Conservation (phyloP, 2,888 invertebrate species). For the Cepaea hortensis region DNA sequence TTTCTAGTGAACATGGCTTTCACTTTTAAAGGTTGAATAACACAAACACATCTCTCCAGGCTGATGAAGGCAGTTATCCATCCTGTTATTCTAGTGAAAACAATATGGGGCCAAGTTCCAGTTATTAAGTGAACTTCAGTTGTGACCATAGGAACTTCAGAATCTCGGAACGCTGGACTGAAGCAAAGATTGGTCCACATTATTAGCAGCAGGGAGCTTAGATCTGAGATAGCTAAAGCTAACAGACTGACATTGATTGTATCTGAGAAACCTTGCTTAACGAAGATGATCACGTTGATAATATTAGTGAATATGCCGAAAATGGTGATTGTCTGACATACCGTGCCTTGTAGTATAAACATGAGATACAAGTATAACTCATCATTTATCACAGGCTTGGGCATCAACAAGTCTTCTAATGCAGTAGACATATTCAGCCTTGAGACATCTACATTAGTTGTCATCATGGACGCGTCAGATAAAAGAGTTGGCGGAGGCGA, state of each 20-base stretch:
- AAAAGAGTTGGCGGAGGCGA: no score
- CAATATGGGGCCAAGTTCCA: constrained; percentile 26
- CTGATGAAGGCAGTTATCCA: constrained; percentile 19
- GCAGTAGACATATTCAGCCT: no score
- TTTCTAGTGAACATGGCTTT: constrained; percentile 7
- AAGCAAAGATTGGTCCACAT: constrained; percentile 29
- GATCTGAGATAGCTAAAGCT: constrained; percentile 21
- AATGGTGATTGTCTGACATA: constrained; percentile 5
- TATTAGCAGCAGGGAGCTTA: not conserved
- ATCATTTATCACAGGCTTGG: not conserved
- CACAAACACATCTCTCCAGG: constrained; percentile 21
- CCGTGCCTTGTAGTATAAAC: not conserved
- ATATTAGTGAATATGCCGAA: not conserved
- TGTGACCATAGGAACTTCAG: not conserved
- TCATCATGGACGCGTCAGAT: no score
- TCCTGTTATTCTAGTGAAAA: constrained; percentile 13
- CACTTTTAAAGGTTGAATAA: constrained; percentile 22
- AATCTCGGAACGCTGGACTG: not conserved
- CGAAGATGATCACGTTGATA: constrained; percentile 2
- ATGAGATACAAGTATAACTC: not conserved
- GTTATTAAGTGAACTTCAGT: not conserved
- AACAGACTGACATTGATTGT: constrained; percentile 22
- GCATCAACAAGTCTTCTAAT: no score
- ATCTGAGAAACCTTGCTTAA: constrained; percentile 19
- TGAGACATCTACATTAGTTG: no score